Base-by-base conservation (phyloP, 2,113 vertebrate genomes). In the Bubo scandiacus region DNA sequence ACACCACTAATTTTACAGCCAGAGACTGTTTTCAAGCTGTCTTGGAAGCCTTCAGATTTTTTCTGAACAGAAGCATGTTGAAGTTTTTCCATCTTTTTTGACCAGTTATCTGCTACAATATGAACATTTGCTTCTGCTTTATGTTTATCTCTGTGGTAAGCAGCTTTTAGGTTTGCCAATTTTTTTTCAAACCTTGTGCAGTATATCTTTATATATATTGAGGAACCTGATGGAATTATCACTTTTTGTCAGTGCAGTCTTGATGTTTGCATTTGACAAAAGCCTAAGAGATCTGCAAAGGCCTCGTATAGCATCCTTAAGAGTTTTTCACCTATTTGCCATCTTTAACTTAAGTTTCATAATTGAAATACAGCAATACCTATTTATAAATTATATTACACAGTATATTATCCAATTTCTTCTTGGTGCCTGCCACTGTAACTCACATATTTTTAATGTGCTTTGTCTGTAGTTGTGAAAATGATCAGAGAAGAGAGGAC, bases 21-120 rank as follows among this genome's bases (percentile, higher is more conserved):
- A 92, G 86, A 83, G 22, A 74, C 59, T 90, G 82, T 92, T 82
- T 68, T 90, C 90, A 92, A 82, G 90, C 66, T 95, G 94, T 92
- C 86, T 90, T 63, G 42, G 74, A 86, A 85, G 63, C 51, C 81
- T 85, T 89, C 45, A 34, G 30, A 49, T 52, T 68, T 72, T 86
- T 90, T 59, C 74, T 21, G 45, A 90, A 79, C 55, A 79, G 90
- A 92, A 86, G 38, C 14, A 29, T 38, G 34, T 52, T 86, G 65
- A 73, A 82, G 36, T 57, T 90, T 73, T 90, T 86, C 71, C 59
- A 36, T 73, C 47, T 78, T 92, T 90, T 95, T 73, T 78, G 77
- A 92, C 77, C 82, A 68, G 38, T 74, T 92, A 63, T 79, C 55
- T 83, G 77, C 61, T 86, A 87, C 38, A 68, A 58, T 63, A 55